A percentile compares a stretch with the other conserved stretches of the same genome.
Evolutionary conservation across 2,113 vertebrate species (phyloP).

Genomic region (Oryzias melastigma): DNA sequence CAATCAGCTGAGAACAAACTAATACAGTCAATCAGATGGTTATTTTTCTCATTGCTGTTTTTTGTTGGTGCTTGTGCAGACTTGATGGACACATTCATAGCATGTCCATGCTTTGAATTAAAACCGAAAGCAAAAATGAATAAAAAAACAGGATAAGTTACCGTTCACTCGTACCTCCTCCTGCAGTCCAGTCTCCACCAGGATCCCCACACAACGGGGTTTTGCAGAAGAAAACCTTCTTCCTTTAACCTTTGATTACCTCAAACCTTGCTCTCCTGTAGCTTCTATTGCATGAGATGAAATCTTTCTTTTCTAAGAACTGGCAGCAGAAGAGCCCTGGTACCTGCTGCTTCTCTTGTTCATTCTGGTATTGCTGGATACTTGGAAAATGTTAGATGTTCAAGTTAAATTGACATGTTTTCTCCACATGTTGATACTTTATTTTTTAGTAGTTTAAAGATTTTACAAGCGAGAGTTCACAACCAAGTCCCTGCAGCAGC

Average conservation of each 20-base stretch:
- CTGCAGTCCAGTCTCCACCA: neutral
- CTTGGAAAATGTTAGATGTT: too few species aligned
- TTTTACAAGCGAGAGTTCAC: too few species aligned
- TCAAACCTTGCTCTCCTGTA: too few species aligned
- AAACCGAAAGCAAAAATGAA: conserved; percentile 7
- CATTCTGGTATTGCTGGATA: too few species aligned
- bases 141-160: conserved; percentile 30
- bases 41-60: neutral
- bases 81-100: conserved; percentile 13
- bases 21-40: too few species aligned
- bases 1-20: too few species aligned
- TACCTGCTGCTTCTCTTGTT: neutral
- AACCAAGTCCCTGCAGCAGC: too few species aligned
- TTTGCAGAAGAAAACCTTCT: conserved; percentile 35
- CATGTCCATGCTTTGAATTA: conserved; percentile 12
- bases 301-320: conserved; percentile 3
- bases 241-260: too few species aligned
- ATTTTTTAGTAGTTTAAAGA: too few species aligned
- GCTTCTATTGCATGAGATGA: conserved; percentile 13
- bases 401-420: too few species aligned
- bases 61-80: neutral
- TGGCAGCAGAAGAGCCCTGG: neutral
- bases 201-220: conserved; percentile 30
- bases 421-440: too few species aligned
- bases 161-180: too few species aligned